Evolutionary conservation across 2,797 vertebrate genomes (phyloP).

Genomic region (Oreochromis mossambicus): DNA sequence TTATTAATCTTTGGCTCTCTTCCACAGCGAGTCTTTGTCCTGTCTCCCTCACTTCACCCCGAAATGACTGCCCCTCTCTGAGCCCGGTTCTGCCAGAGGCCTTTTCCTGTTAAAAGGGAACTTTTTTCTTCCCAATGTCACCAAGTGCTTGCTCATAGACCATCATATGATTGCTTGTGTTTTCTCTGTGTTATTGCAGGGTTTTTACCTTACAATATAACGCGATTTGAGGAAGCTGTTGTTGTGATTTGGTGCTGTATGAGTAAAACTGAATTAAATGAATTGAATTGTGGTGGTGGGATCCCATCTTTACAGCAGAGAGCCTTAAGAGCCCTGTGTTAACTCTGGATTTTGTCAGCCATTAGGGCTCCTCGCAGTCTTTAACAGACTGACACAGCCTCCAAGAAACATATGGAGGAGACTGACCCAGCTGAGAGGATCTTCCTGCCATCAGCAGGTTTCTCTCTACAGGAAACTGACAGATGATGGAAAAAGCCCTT

Average conservation of each 20-base stretch:
- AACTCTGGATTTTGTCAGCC: constrained; percentile 39
- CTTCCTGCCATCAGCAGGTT: constrained; percentile 86
- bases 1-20: neutral
- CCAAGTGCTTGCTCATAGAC: neutral
- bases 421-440: constrained; percentile 80
- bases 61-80: neutral
- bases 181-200: neutral
- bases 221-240: rapidly evolving
- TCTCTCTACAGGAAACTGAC: constrained; percentile 81
- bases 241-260: neutral
- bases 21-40: neutral
- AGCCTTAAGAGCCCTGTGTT: constrained; percentile 18
- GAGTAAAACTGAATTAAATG: neutral
- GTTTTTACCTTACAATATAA: neutral
- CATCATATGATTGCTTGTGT: neutral
- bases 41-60: neutral
- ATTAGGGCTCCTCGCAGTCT: neutral
- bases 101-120: neutral
- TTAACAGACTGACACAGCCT: constrained; percentile 54
- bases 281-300: neutral
- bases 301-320: neutral
- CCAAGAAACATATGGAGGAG: constrained; percentile 20
- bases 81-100: neutral
- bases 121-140: neutral
- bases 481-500: constrained; percentile 88